phyloP scores from a whole-genome alignment of 2,113 vertebrate genomes.

The Pithys albifrons region DNA sequence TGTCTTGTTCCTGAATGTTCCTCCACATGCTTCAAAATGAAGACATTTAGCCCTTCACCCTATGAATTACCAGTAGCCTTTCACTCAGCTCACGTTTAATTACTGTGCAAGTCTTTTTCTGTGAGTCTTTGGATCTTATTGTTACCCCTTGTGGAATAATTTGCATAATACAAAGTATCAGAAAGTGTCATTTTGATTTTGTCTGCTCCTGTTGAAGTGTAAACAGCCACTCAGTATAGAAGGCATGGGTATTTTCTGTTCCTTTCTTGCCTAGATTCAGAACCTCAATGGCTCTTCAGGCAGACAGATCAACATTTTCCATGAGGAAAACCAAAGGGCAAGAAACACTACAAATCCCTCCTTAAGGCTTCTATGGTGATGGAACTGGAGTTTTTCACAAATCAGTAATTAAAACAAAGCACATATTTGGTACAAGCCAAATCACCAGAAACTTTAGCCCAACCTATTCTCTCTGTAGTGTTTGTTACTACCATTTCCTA shows the following conservation, averaged over 20 bases:
- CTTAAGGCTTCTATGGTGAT: not conserved
- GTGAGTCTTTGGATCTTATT: constrained; percentile 36
- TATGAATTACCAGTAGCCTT: not conserved
- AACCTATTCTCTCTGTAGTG: not conserved
- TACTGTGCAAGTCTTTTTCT: constrained; percentile 48
- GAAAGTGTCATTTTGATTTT: constrained; percentile 17
- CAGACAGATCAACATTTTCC: not conserved
- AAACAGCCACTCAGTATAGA: not conserved
- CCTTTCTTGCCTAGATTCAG: not conserved
- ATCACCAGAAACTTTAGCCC: not conserved
- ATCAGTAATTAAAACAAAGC: not conserved
- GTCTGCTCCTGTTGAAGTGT: not conserved
- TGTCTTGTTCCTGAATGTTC: not conserved
- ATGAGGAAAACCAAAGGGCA: not conserved
- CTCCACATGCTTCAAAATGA: constrained; percentile 14
- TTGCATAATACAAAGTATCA: constrained; percentile 9
- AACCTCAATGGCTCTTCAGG: not conserved
- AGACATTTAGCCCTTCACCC: constrained; percentile 1
- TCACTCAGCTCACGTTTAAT: constrained; percentile 52
- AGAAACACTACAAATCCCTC: not conserved
- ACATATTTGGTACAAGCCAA: not conserved
- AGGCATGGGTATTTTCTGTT: not conserved
- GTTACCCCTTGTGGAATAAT: not conserved
- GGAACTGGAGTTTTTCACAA: not conserved
- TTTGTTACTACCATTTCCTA: not conserved